Evolutionary conservation across 1,140 invertebrate genomes (phyloP).

Genomic region (Pissodes strobi): DNA sequence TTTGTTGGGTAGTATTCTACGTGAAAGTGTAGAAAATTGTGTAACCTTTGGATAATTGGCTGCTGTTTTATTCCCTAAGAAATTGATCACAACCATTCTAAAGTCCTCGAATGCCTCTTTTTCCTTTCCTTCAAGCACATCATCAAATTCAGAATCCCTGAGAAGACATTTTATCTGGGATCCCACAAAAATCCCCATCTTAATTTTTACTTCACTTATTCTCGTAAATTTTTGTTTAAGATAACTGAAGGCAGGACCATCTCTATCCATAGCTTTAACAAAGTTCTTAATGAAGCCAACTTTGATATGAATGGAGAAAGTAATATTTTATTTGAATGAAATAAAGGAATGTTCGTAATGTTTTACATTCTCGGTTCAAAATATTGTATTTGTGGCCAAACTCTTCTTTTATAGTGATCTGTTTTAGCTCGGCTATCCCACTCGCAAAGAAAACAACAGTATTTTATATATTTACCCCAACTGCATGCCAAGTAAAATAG

Average conservation of each 20-base stretch:
- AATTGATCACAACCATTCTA: not conserved
- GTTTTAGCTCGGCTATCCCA: conserved; percentile 52
- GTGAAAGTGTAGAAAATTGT: too few species aligned
- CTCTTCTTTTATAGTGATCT: too few species aligned
- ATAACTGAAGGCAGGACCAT: conserved; percentile 51
- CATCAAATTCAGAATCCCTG: not conserved
- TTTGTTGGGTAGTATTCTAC: too few species aligned
- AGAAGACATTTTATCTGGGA: conserved; percentile 40
- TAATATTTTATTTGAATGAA: conserved; percentile 33
- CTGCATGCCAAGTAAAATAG: conserved; percentile 51
- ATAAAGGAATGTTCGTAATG: too few species aligned
- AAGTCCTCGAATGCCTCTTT: not conserved
- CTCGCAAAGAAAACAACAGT: conserved; percentile 52
- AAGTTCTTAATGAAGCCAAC: conserved; percentile 49
- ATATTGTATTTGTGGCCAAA: too few species aligned
- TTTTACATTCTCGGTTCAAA: too few species aligned
- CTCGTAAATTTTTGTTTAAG: conserved; percentile 15
- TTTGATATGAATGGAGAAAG: conserved; percentile 54
- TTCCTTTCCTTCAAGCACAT: not conserved
- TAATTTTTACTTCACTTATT: conserved; percentile 45
- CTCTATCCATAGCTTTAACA: too few species aligned
- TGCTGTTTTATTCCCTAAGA: not conserved
- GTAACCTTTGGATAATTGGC: too few species aligned
- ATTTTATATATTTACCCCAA: conserved; percentile 51
- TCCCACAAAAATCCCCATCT: conserved; percentile 49